Conservation (phyloP, 1,140 invertebrate species). For the Oryzaephilus surinamensis region DNA sequence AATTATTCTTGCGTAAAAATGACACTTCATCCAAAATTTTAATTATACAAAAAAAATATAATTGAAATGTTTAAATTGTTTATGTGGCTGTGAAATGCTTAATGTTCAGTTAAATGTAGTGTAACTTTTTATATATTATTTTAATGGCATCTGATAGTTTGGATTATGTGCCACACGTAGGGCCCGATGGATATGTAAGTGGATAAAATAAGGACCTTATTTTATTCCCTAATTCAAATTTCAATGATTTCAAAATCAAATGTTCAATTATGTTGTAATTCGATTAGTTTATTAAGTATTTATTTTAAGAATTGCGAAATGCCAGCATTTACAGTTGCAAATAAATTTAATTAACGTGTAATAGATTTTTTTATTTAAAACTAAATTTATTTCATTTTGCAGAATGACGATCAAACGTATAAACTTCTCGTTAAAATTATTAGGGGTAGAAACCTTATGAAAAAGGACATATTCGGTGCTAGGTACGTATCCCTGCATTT, state of each 20-base stretch:
- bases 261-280: no score
- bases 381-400: conserved; percentile 26
- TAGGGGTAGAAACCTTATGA: conserved; percentile 80
- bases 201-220: conserved; percentile 1
- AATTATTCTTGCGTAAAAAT: no score
- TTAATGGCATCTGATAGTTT: conserved; percentile 32
- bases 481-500: conserved; percentile 48
- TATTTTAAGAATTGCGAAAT: conserved; percentile 1
- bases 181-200: conserved; percentile 32
- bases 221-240: no score
- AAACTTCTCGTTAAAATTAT: conserved; percentile 73
- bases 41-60: no score
- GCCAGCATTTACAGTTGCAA: background rate
- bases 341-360: background rate
- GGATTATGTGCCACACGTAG: conserved; percentile 30
- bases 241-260: background rate
- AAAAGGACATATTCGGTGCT: conserved; percentile 97
- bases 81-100: conserved; percentile 10
- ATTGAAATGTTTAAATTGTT: conserved; percentile 9
- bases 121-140: conserved; percentile 8
- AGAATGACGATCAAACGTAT: conserved; percentile 65
- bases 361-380: conserved; percentile 7
- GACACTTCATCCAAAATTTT: no score
- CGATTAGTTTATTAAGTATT: background rate
- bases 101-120: conserved; percentile 6